Evolutionary conservation across 2,113 vertebrate species (phyloP), one percentile per base, ranked within the genome.

Genomic region (Lasiurus cinereus): DNA sequence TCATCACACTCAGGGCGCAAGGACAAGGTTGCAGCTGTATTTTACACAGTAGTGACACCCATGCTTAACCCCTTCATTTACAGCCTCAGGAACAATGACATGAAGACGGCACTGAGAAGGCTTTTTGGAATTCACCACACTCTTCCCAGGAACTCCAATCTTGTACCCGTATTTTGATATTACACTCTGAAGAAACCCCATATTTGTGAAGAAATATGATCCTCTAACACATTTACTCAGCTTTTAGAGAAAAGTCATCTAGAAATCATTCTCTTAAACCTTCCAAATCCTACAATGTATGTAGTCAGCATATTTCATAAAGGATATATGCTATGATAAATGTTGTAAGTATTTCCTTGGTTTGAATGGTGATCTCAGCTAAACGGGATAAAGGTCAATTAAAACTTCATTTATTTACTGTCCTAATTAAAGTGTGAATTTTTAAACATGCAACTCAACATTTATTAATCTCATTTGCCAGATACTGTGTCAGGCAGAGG

Each of bases 61-160:
- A 83, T 92, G 78, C 50, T 88, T 62, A 95, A 88, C 70, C 94
- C 90, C 24, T 92, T 95, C 62, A 95, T 92, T 36, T 91, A 91
- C 33, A 87, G 83, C 69, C 59, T 88, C 8, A 91, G 83, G 48
- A 95, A 95, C 39, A 83, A 88, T 46, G 79, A 76, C 31, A 59
- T 92, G 70, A 90, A 94, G 59, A 22, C 9, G 24, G 69, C 86
- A 39, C 43, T 96, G 43, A 70, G 50, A 24, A 94, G 33, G 31
- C 39, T 96, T 84, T 89, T 76, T n/a, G 74, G 46, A 74, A 62
- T 64, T 73, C 43, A 62, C 22, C 33, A 36, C 16, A 82, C 0
- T 90, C 74, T 79, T 77, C 67, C 66, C 62, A 52, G 13, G 33
- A 33, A 43, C 59, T 83, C 59, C 83, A 64, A 72, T 29, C 5